Evolutionary conservation across 2,797 vertebrate genomes (phyloP), one percentile per base, ranked within the genome.

Genomic region (Mormyrops boulengeri): DNA sequence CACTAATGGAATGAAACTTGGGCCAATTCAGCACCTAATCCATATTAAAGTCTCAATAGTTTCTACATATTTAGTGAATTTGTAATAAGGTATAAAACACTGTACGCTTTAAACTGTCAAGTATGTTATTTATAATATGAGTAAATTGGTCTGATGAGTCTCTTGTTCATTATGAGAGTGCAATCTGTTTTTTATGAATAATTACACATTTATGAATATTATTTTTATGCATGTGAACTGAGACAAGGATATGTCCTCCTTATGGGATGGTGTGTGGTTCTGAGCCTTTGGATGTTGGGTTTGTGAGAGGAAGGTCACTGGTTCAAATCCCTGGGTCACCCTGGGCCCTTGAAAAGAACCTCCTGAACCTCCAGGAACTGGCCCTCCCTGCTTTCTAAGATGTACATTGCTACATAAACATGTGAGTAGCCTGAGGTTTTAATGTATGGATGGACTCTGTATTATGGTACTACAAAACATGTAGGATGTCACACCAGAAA

Each of bases 1-100:
- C 30, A 82, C 53, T 55, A 60, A 84, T 84, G 26, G 88, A 86
- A 85, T 62, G 55, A 17, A 62, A 69, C 57, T 66, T 89, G 60
- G 44, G 82, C 80, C 55, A 69, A 50, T 89, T 86, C 38, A 57
- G 77, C 77, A 60, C 52, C 53, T 69, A 47, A 66, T 85, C 47
- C 82, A 84, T 47, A 34, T 89, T 89, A 62, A 89, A 85, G 44
- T 41, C 84, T 85, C 82, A 26, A 62, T 85, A 73, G 44, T 62
- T 52, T 69, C 49, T 85, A 62, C 87, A 88, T 88, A 88, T 88
- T 88, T 66, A 88, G 87, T 62, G 57, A 66, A 88, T 62, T 60
- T 88, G 34, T 88, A 44, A 87, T 55, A 53, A 52, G 85, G 17
- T 87, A 87, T 57, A 55, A 53, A 55, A 55, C 9, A 41, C 19